Percentiles rank a stretch among this genome's conserved stretches.
Conservation (phyloP, 2,888 invertebrate genomes). For the Pandemis heparana region DNA sequence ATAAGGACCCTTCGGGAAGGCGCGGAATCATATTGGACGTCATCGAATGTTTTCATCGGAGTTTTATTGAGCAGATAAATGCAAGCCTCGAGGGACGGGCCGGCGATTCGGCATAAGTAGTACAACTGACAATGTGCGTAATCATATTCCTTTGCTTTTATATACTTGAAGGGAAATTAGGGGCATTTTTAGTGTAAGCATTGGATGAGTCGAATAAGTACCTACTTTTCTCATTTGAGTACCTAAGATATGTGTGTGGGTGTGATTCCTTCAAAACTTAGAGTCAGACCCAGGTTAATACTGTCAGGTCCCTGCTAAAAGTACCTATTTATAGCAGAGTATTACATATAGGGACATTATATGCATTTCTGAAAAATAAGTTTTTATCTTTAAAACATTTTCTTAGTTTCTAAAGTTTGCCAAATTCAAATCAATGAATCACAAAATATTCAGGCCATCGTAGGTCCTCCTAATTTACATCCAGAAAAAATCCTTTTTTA, state of each 20-base stretch:
- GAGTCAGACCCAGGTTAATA: no score
- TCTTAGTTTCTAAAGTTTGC: no score
- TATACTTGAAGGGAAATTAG: background rate
- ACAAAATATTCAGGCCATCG: no score
- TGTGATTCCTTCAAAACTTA: no score
- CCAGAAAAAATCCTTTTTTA: no score
- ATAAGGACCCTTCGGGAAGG: conserved; percentile 64
- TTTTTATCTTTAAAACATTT: no score
- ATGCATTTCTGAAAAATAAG: no score
- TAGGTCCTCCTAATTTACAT: no score
- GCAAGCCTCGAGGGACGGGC: conserved; percentile 70
- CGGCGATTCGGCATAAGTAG: conserved; percentile 72
- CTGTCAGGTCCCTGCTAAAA: no score
- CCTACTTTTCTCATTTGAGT: background rate
- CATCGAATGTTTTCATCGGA: conserved; percentile 77
- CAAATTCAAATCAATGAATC: no score
- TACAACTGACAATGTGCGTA: conserved; percentile 40
- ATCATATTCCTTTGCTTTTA: conserved; percentile 13
- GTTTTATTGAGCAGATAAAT: conserved; percentile 81
- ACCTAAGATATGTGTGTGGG: background rate
- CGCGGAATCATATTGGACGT: conserved; percentile 80
- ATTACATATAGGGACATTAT: no score
- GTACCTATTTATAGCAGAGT: no score
- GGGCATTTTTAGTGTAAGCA: background rate
- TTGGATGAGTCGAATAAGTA: background rate